Evolutionary conservation across 2,797 vertebrate genomes (phyloP).

Genomic region (Xenops minutus): DNA sequence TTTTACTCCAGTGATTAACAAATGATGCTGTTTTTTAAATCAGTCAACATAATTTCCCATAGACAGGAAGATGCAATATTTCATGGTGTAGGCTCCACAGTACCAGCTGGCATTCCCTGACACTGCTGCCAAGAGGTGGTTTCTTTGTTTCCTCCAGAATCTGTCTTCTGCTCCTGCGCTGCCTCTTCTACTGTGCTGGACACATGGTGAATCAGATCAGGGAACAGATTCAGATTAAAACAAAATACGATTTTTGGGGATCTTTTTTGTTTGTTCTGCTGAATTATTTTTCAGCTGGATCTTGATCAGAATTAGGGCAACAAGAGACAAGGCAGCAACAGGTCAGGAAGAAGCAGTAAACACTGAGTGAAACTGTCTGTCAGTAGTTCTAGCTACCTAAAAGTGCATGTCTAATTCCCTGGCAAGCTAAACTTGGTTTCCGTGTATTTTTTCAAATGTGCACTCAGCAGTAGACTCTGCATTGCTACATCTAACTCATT

Average conservation of each 20-base stretch:
- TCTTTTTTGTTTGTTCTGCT: background rate
- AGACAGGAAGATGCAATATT: background rate
- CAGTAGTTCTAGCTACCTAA: background rate
- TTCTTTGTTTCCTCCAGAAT: background rate
- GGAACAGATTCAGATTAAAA: background rate
- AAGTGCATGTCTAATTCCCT: background rate
- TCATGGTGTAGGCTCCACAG: background rate
- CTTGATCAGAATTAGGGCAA: background rate
- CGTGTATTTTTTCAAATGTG: background rate
- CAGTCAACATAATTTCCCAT: background rate
- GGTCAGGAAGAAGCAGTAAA: background rate
- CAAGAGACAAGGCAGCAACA: background rate
- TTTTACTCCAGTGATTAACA: background rate
- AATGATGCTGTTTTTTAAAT: background rate
- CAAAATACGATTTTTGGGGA: rapidly evolving
- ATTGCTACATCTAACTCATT: background rate
- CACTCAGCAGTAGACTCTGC: background rate
- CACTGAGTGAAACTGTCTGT: background rate
- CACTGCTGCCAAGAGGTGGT: background rate
- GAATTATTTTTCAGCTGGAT: background rate
- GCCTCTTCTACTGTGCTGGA: background rate
- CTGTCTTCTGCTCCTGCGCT: background rate
- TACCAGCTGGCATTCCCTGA: background rate
- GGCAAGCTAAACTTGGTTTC: background rate
- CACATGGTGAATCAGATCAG: background rate